Evolutionary conservation across 2,113 vertebrate genomes (phyloP).

Genomic region (Colius striatus): DNA sequence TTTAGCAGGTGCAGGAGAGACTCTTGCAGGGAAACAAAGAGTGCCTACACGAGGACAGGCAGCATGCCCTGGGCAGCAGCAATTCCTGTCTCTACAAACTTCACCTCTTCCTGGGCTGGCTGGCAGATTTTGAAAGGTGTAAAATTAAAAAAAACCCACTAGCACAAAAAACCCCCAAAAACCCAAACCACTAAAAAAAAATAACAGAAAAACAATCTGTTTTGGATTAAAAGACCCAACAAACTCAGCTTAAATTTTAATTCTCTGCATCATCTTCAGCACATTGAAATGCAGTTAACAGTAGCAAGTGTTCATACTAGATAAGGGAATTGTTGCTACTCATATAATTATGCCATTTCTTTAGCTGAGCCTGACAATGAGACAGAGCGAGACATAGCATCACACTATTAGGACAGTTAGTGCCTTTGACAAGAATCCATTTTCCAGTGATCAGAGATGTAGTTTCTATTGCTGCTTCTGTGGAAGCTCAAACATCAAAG

Average conservation of each 20-base stretch:
- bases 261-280: constrained; percentile 62
- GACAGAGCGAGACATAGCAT: constrained; percentile 56
- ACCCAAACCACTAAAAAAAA: no score
- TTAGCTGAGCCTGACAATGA: constrained; percentile 53
- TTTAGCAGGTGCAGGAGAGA: not conserved
- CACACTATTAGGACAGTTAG: constrained; percentile 39
- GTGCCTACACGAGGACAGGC: not conserved
- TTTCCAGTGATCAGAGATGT: constrained; percentile 50
- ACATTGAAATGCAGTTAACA: constrained; percentile 71
- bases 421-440: constrained; percentile 56
- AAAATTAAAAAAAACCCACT: not conserved
- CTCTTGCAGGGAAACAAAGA: not conserved
- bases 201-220: not conserved
- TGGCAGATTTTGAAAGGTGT: not conserved
- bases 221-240: constrained; percentile 1
- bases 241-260: constrained; percentile 59
- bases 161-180: not conserved
- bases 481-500: constrained; percentile 49
- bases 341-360: constrained; percentile 74
- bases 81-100: not conserved
- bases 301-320: constrained; percentile 81
- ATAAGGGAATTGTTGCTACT: constrained; percentile 80
- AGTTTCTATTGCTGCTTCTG: constrained; percentile 53
- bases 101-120: not conserved
- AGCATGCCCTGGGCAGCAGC: not conserved